Evolutionary conservation across 1,140 invertebrate species (phyloP).

Genomic region (Ceratina australensis): DNA sequence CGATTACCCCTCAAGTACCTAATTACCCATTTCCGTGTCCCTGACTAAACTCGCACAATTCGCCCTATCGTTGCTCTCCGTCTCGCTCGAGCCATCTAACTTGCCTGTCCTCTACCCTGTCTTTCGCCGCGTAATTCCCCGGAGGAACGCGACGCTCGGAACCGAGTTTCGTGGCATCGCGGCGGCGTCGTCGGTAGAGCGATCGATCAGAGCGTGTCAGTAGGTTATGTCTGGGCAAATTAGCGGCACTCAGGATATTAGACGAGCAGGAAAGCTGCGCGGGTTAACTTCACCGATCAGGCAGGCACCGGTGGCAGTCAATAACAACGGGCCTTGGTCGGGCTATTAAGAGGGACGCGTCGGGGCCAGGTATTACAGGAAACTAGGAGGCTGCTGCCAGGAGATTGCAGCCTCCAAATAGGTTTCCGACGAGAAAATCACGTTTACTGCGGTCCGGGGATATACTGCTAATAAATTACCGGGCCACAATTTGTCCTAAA

Average conservation of each 20-base stretch:
- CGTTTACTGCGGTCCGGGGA: constrained; percentile 30
- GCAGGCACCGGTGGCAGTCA: constrained; percentile 47
- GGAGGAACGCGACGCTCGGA: neutral
- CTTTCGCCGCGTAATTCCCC: constrained; percentile 13
- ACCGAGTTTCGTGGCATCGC: neutral
- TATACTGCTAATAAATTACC: constrained; percentile 33
- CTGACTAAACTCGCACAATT: constrained; percentile 28
- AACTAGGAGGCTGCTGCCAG: constrained; percentile 44
- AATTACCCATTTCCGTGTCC: constrained; percentile 64
- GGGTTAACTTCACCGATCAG: constrained; percentile 39
- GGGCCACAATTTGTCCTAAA: constrained; percentile 17
- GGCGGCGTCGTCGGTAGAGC: constrained; percentile 37
- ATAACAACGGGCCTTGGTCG: constrained; percentile 51
- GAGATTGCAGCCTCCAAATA: constrained; percentile 46
- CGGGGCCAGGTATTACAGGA: constrained; percentile 47
- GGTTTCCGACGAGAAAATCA: constrained; percentile 39
- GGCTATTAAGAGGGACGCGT: constrained; percentile 53
- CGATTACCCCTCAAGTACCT: constrained; percentile 65
- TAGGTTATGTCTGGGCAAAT: constrained; percentile 71
- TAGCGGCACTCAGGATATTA: constrained; percentile 77
- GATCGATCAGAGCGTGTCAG: constrained; percentile 72
- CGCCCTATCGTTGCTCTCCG: constrained; percentile 8
- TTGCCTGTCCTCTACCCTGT: neutral
- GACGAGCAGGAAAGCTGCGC: constrained; percentile 55
- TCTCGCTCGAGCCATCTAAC: constrained; percentile 48